A percentile compares a stretch with the other conserved stretches of the same genome.
Evolutionary conservation across 64 coral and sea anemone species (phyloP).

Genomic region (Cladopsammia gracilis): DNA sequence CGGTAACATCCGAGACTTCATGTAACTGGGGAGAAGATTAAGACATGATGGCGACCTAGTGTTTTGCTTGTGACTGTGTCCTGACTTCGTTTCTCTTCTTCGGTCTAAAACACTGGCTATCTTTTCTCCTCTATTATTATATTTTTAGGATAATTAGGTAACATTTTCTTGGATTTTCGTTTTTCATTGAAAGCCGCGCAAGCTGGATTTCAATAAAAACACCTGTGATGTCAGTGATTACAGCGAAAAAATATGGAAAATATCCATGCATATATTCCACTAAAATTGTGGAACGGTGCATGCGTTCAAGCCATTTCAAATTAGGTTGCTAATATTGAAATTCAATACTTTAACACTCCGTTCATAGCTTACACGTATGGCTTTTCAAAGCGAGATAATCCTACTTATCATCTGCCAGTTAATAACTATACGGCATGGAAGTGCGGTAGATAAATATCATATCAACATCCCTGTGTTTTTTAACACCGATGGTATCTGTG

Average conservation of each 20-base stretch:
- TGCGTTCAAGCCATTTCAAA: background rate
- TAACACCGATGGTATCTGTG: constrained; percentile 23
- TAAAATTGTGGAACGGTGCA: background rate
- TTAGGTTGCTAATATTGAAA: background rate
- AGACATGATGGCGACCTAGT: too few species aligned
- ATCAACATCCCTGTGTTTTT: constrained; percentile 45
- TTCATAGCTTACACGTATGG: background rate
- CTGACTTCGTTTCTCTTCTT: too few species aligned
- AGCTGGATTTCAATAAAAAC: background rate
- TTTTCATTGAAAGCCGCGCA: background rate
- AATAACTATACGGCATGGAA: background rate
- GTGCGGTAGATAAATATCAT: constrained; percentile 1
- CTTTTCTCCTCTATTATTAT: background rate
- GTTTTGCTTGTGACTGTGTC: too few species aligned
- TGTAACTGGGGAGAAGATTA: too few species aligned
- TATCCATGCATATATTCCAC: background rate
- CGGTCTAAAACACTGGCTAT: too few species aligned
- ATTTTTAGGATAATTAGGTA: background rate
- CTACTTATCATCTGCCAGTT: background rate
- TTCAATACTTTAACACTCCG: background rate
- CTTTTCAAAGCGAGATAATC: background rate
- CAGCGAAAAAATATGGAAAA: background rate
- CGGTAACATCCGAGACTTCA: too few species aligned
- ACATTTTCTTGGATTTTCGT: background rate
- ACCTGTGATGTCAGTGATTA: background rate